Percentiles rank a stretch among this genome's conserved stretches.
phyloP scores from a whole-genome alignment of 2,888 invertebrate species.

The Celastrina argiolus region DNA sequence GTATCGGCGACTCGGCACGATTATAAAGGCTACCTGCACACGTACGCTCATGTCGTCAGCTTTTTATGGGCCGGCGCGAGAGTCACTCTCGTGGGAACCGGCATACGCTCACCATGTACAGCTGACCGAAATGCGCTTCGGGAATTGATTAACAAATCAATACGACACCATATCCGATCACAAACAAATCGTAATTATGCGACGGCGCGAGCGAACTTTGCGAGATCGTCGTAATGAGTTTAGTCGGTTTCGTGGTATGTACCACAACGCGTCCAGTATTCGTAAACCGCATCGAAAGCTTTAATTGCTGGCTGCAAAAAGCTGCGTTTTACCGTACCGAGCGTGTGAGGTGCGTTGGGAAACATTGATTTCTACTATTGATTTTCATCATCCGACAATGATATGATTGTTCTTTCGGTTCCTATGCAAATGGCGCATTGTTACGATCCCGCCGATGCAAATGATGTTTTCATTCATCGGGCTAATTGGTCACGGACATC shows the following conservation, averaged over 20 bases:
- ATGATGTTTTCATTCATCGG: slow-evolving; percentile 69
- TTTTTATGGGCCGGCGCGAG: slow-evolving; percentile 71
- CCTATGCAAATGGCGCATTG: slow-evolving; percentile 69
- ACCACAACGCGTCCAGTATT: slow-evolving; percentile 42
- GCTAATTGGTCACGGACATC: slow-evolving; percentile 68
- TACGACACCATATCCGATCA: slow-evolving; percentile 62
- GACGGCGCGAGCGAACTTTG: slow-evolving; percentile 32
- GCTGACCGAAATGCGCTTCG: slow-evolving; percentile 78
- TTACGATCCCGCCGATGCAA: slow-evolving; percentile 55
- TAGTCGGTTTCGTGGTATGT: not conserved
- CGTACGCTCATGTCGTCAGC: slow-evolving; percentile 67
- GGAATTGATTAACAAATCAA: slow-evolving; percentile 76
- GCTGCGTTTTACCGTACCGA: slow-evolving; percentile 37
- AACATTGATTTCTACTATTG: slow-evolving; percentile 67
- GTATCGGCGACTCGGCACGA: slow-evolving; percentile 51
- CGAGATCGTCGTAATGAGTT: slow-evolving; percentile 38
- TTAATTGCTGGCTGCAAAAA: slow-evolving; percentile 44
- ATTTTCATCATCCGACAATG: slow-evolving; percentile 60
- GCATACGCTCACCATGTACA: slow-evolving; percentile 73
- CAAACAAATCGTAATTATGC: slow-evolving; percentile 53
- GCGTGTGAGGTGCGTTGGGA: slow-evolving; percentile 52
- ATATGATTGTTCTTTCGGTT: slow-evolving; percentile 63
- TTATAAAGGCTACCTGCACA: slow-evolving; percentile 70
- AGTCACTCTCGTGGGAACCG: slow-evolving; percentile 75
- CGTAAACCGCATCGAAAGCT: slow-evolving; percentile 61